These are phyloP conservation scores for Mandrillus leucophaeus DNA, from an alignment of 2,113 vertebrate genomes.

Conservation along the genomic window DNA sequence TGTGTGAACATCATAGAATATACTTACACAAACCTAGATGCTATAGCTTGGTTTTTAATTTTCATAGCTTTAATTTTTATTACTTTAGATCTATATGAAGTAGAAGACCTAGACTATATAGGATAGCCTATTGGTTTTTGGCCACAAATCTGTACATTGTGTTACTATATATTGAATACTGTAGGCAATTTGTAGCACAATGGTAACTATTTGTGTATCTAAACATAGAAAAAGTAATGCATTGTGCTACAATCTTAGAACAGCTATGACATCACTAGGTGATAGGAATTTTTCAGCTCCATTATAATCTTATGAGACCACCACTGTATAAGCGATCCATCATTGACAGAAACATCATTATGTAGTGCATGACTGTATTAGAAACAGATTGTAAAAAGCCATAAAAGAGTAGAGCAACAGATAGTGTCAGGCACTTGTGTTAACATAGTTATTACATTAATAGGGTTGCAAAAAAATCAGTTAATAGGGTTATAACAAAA, in stretches of 20 bases:
- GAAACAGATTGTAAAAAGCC: not conserved
- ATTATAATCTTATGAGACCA: not conserved
- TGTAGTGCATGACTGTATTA: not conserved
- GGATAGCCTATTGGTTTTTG: not conserved
- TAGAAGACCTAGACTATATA: not conserved
- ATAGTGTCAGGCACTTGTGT: not conserved
- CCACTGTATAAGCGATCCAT: not conserved
- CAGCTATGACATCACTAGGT: not conserved
- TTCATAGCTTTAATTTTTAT: too few species aligned
- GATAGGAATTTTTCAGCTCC: not conserved
- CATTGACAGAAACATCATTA: not conserved
- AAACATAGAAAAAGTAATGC: not conserved
- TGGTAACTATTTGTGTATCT: not conserved
- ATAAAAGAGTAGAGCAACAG: not conserved
- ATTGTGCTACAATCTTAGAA: not conserved
- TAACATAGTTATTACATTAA: not conserved
- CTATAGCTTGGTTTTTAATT: too few species aligned
- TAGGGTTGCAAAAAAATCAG: too few species aligned
- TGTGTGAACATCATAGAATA: not conserved
- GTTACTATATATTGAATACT: not conserved
- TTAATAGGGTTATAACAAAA: too few species aligned
- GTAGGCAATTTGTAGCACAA: not conserved
- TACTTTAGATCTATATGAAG: too few species aligned
- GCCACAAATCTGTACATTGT: not conserved
- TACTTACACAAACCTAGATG: not conserved